Percentiles rank a stretch among this genome's conserved stretches.
These are phyloP conservation scores for Pseudobourletiella spinata DNA, from an alignment of 1,140 invertebrate species.

Conservation along the genomic window DNA sequence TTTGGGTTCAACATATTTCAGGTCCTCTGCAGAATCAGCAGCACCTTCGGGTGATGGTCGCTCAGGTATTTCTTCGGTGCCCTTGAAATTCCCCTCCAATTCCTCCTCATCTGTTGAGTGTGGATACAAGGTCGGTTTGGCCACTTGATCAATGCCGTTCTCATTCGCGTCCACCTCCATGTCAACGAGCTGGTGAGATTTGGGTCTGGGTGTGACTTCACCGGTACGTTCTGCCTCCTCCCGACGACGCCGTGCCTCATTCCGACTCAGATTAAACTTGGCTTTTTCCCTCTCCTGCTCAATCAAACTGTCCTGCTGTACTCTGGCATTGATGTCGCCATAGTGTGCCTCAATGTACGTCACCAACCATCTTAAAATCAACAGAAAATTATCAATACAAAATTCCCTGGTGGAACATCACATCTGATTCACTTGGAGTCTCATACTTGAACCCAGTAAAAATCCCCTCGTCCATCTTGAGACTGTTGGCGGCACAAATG, in stretches of 20 bases:
- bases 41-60: constrained; percentile 19
- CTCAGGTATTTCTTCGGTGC: background rate
- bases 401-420: no score
- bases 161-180: background rate
- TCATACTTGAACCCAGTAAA: constrained; percentile 18
- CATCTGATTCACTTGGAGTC: no score
- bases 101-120: background rate
- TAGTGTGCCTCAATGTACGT: background rate
- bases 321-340: background rate
- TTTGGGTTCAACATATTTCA: no score
- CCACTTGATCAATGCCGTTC: constrained; percentile 5
- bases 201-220: no score
- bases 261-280: background rate
- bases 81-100: background rate
- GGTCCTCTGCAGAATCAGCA: constrained; percentile 15
- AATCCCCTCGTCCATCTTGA: constrained; percentile 17
- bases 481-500: constrained; percentile 5
- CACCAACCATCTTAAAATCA: background rate
- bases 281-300: background rate
- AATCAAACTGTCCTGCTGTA: background rate
- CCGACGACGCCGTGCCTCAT: background rate
- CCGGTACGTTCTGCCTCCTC: background rate
- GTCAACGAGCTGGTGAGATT: no score
- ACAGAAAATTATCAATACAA: no score
- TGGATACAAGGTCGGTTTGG: background rate